A percentile compares a stretch with the other conserved stretches of the same genome.
Conservation (phyloP, 2,888 invertebrate species). For the Doris montereyensis region DNA sequence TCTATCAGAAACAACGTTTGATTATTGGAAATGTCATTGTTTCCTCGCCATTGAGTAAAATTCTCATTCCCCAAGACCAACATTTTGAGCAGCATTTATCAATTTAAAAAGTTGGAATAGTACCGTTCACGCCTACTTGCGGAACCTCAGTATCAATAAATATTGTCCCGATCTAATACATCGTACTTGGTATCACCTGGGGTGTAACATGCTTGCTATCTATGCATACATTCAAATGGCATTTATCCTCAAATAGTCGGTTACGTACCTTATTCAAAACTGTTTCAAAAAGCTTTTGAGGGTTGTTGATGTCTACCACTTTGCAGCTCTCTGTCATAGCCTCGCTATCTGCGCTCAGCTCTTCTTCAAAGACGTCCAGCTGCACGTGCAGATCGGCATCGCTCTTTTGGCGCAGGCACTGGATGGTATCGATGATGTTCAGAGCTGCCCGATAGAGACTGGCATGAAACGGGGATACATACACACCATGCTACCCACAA, state of each 20-base stretch:
- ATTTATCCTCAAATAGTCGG: not conserved
- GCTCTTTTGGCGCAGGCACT: conserved; percentile 52
- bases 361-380: conserved; percentile 95
- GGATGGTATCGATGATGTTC: conserved; percentile 85
- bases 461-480: conserved; percentile 33
- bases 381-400: conserved; percentile 78
- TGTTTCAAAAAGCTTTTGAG: conserved; percentile 93
- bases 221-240: not conserved
- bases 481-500: no score
- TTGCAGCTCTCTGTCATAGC: conserved; percentile 79
- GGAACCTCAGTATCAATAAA: no score
- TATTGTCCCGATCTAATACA: no score
- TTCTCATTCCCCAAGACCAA: no score
- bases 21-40: no score
- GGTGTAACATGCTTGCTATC: no score
- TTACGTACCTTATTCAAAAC: conserved; percentile 86
- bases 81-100: no score
- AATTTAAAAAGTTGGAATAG: no score
- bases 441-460: conserved; percentile 79
- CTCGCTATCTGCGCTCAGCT: conserved; percentile 92
- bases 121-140: no score
- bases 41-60: no score
- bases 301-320: conserved; percentile 89
- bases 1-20: no score
- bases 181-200: no score